Evolutionary conservation across 2,113 vertebrate species (phyloP).

Genomic region (Corythornis madagascariensis): DNA sequence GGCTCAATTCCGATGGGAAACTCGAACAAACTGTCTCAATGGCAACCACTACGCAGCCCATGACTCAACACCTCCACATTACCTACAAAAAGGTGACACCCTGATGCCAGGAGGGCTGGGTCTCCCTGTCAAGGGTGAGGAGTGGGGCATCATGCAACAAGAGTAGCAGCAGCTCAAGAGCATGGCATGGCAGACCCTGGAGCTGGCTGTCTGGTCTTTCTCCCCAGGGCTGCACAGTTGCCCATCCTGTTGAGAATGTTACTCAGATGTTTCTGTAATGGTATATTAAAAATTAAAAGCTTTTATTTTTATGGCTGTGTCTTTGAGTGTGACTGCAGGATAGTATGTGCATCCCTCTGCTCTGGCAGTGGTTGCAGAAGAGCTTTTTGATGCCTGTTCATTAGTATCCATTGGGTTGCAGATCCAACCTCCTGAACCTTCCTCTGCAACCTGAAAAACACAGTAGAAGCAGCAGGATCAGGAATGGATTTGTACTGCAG

Average conservation of each 20-base stretch:
- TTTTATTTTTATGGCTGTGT: constrained; percentile 80
- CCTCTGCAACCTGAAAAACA: accelerated
- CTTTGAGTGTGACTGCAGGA: neutral
- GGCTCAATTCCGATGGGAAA: constrained; percentile 88
- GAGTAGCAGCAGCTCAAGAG: neutral
- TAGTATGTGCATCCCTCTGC: neutral
- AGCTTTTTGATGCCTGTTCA: neutral
- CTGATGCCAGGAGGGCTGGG: neutral
- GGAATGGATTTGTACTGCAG: neutral
- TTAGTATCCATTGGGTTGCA: neutral
- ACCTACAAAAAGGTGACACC: constrained; percentile 85
- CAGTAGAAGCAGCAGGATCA: neutral
- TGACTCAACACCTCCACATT: constrained; percentile 90
- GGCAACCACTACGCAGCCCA: constrained; percentile 89
- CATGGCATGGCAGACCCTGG: neutral
- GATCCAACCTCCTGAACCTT: neutral
- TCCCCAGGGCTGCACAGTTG: neutral
- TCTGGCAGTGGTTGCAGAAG: neutral
- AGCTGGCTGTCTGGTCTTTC: neutral
- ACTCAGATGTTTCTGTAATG: constrained; percentile 55
- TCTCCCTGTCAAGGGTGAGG: neutral
- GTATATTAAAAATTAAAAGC: constrained; percentile 67
- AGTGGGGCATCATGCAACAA: neutral
- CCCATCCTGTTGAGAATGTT: neutral
- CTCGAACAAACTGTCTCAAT: constrained; percentile 95